Evolutionary conservation across 2,888 invertebrate genomes (phyloP).

Genomic region (Willowsia nigromaculata): DNA sequence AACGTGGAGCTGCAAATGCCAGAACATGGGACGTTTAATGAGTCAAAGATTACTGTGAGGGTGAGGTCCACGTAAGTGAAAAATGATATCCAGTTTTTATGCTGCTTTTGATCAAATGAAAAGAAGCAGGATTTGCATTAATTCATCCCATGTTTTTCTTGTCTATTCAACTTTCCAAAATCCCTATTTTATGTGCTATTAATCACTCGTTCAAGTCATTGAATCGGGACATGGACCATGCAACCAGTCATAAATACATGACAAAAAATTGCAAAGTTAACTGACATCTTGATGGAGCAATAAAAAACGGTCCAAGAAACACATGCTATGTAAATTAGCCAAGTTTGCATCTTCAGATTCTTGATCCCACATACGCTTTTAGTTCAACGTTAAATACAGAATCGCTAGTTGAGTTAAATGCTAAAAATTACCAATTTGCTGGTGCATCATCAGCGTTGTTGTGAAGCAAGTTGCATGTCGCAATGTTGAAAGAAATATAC

Average conservation of each 20-base stretch:
- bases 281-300: too few species aligned
- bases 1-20: constrained; percentile 91
- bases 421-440: not conserved
- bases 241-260: not conserved
- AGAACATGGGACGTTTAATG: constrained; percentile 89
- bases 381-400: too few species aligned
- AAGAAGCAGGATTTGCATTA: not conserved
- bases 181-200: not conserved
- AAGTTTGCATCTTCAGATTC: too few species aligned
- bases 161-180: too few species aligned
- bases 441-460: not conserved
- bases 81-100: not conserved
- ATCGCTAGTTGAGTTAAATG: not conserved
- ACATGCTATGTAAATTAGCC: too few species aligned
- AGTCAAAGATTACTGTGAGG: constrained; percentile 88
- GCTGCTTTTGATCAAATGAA: not conserved
- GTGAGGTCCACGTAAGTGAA: constrained; percentile 88
- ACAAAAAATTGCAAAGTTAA: too few species aligned
- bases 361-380: too few species aligned
- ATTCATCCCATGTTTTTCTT: too few species aligned
- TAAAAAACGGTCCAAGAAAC: not conserved
- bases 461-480: not conserved
- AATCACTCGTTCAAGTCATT: not conserved
- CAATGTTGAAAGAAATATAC: not conserved
- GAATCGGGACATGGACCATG: not conserved